Percentiles rank a stretch among this genome's conserved stretches.
phyloP scores from a whole-genome alignment of 2,888 invertebrate genomes.

The Caenorhabditis sinica region DNA sequence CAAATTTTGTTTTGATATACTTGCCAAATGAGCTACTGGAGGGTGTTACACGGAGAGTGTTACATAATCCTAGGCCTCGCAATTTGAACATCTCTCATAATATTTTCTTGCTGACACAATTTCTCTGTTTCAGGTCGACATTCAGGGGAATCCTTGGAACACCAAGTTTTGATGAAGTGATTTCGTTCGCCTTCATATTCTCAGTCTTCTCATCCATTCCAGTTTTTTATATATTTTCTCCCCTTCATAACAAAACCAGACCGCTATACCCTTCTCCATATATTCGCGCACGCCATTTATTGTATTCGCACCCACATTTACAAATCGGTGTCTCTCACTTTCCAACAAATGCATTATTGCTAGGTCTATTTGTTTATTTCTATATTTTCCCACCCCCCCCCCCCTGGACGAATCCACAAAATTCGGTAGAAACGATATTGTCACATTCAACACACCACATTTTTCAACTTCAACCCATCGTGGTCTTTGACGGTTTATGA shows the following conservation, averaged over 20 bases:
- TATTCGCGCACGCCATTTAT: slow-evolving; percentile 60
- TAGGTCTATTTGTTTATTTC: slow-evolving; percentile 62
- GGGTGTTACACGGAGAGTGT: slow-evolving; percentile 13
- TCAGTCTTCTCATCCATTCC: not conserved
- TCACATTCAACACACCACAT: too few relatives aligned
- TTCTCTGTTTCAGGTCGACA: slow-evolving; percentile 13
- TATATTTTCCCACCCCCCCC: slow-evolving; percentile 38
- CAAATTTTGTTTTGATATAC: slow-evolving; percentile 63
- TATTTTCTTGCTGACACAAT: slow-evolving; percentile 10
- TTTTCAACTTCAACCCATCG: slow-evolving; percentile 15
- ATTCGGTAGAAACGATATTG: slow-evolving; percentile 44
- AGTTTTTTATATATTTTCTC: slow-evolving; percentile 23
- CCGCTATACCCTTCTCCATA: slow-evolving; percentile 42
- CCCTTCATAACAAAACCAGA: slow-evolving; percentile 59
- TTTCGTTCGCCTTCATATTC: slow-evolving; percentile 7
- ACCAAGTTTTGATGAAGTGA: slow-evolving; percentile 45
- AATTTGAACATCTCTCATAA: not conserved
- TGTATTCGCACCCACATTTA: slow-evolving; percentile 66
- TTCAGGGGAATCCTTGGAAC: not conserved
- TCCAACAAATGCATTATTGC: slow-evolving; percentile 62
- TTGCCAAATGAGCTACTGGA: slow-evolving; percentile 56
- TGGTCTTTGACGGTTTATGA: slow-evolving; percentile 61
- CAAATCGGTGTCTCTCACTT: slow-evolving; percentile 57
- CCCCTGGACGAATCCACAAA: slow-evolving; percentile 32
- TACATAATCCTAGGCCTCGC: not conserved